A percentile compares a stretch with the other conserved stretches of the same genome.
Evolutionary conservation across 1,140 invertebrate species (phyloP).

Genomic region (Nasonia longicornis): DNA sequence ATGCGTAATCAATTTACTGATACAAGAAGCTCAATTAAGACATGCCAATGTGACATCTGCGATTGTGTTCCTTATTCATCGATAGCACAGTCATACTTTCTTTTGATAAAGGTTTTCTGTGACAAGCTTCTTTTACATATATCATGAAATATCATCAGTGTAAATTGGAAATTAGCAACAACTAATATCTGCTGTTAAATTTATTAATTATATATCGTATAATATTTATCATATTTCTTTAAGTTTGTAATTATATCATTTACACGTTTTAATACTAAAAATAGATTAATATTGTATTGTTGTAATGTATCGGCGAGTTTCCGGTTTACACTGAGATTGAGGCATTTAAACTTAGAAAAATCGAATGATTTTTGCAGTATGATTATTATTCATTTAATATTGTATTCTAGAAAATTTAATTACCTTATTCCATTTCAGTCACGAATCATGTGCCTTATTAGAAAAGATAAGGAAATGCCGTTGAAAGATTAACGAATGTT

Average conservation of each 20-base stretch:
- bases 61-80: conserved; percentile 35
- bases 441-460: conserved; percentile 59
- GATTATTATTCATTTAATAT: conserved; percentile 14
- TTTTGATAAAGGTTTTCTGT: neutral
- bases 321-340: conserved; percentile 32
- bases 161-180: conserved; percentile 27
- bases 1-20: neutral
- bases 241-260: conserved; percentile 18
- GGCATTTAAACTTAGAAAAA: conserved; percentile 23
- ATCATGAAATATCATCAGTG: conserved; percentile 31
- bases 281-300: conserved; percentile 13
- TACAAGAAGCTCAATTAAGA: conserved; percentile 32
- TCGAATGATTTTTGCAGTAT: conserved; percentile 29
- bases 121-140: neutral
- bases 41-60: conserved; percentile 33
- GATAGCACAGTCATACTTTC: conserved; percentile 18
- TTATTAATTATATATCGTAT: neutral
- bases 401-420: conserved; percentile 19
- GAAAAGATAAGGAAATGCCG: conserved; percentile 51
- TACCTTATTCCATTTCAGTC: conserved; percentile 41
- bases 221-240: neutral
- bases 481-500: conserved; percentile 53
- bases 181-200: conserved; percentile 29
- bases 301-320: conserved; percentile 4
- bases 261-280: conserved; percentile 6